Evolutionary conservation across 53 echinoderm and acorn worm species (phyloP), one percentile per base, ranked within the genome.

Genomic region (Apostichopus leukothele): DNA sequence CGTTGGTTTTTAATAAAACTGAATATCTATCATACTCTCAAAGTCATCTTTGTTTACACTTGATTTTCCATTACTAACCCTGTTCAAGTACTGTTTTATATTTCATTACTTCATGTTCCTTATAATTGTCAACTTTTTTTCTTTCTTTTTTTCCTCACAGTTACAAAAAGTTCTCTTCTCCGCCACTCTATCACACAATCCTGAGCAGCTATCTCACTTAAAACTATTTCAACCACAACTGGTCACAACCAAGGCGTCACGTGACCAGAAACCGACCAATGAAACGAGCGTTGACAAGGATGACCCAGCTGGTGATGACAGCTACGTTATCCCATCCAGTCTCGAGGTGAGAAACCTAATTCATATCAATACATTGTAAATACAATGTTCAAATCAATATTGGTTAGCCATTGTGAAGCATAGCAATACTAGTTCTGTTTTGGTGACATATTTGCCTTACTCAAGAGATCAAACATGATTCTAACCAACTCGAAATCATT

Each of bases 161-260:
- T 89, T 98, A 16, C 98, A 98, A 86, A 98, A 98, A 80, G 68
- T 98, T 27, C 90, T 98, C 22, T 98, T 98, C 86, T 98, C 98
- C 13, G 98, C 98, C 6, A 98, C 98, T 5, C 91, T 98, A 14
- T 98, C 98, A 7, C 98, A 98, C 90, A 98, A 98, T 86, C 98
- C 98, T 1, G 98, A 98, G 89, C 96, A 98, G 52, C 87, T 98
- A 50, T 96, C 89, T 7, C 98, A 98, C 79, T 79, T 98, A 10
- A 92, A 96, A 1, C 88, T 98, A 18, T 98, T 98, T 92, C 94
- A 93, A 79, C 98, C 98, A 9, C 89, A 89, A 52, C 90, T 98
- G 25, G 88, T 98, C 89, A 96, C 98, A 67, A 92, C 98, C 11
- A 92, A 91, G 20, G 92, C 90, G 50, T 67, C 85, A 39, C 85